Evolutionary conservation across 2,797 vertebrate genomes (phyloP), one percentile per base, ranked within the genome.

Genomic region (Neosilurus mollespiculum): DNA sequence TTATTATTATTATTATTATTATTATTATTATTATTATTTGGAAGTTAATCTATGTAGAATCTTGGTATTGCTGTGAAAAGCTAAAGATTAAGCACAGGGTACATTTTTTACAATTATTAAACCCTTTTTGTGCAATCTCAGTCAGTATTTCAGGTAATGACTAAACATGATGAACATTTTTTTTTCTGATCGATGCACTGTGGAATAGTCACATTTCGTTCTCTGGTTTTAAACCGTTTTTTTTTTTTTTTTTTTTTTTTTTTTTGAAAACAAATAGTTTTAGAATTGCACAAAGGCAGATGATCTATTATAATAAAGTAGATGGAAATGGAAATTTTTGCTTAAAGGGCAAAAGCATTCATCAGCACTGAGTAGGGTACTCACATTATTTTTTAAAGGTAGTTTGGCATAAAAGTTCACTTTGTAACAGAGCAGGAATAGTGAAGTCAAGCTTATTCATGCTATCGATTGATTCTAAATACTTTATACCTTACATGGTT

Each of bases 341-440:
- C 77, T 79, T 64, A 89, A 86, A 89, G 86, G 83, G 83, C 77
- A 84, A 84, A 85, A 77, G 49, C 82, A 87, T 89, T 85, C 72
- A 87, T 87, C 85, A 87, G 75, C 30, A 80, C 80, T 67, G 66
- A 70, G 78, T 24, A 30, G 76, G 78, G 78, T 75, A 49, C 43
- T 64, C 43, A 75, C 51, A 26, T 24, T 78, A 78, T 80, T 86
- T 85, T 76, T 78, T 82, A 75, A 73, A 85, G 69, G 70, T 70
- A 61, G 26, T 75, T 73, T 69, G 84, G 66, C 73, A 85, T 82
- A 72, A 84, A 83, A 59, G 30, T 77, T 84, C 76, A 49, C 43
- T 59, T 64, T 83, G 71, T 80, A 83, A 83, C 22, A 80, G 64
- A 83, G 71, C 59, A 62, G 24, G 76, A 43, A 2, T 49, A 51